Evolutionary conservation across 2,888 invertebrate species (phyloP), one percentile per base, ranked within the genome.

Genomic region (Drosophila peninsularis): DNA sequence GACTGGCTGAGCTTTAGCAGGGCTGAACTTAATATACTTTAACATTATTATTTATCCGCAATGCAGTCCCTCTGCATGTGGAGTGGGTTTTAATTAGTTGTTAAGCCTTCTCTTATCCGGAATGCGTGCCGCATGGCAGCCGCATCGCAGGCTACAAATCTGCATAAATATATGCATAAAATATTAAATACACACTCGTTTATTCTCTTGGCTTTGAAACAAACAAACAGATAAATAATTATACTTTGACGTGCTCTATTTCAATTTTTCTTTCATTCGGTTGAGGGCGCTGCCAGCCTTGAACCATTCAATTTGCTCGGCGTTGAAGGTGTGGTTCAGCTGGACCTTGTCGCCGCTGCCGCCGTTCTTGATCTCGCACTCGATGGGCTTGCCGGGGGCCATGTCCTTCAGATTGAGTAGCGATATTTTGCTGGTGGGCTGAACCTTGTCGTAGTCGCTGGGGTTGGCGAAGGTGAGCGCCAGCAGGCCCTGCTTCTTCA

Each of bases 401-500:
- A 99, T 94, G 76, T 94, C 93, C 41, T 95, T 95, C n/a, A 99
- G 94, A 66, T 96, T 98, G 52, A 98, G 93, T 44, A 99, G 94
- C 14, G 94, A 94, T 84, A 95, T 93, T 90, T 95, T 95, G 93
- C 98, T 98, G 17, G 95, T 95, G 9, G 99, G 98, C 90, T 96
- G 95, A 80, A 99, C 96, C 93, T 97, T 97, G 93, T 99, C 99
- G 93, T 99, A 99, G 93, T 99, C 99, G 72, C 96, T 94, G 45
- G 98, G 92, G 92, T 98, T 95, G 47, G 96, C 95, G 93, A 99
- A 99, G 0, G 99, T 99, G 62, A 99, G 93, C 0, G 99, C 99
- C 79, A 99, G 94, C 92, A 99, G 92, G 75, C 99, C 99, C 93
- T 99, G 99, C 92, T 99, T 99, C 94, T 99, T 99, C 90, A 99